These are phyloP conservation scores for Phyllostomus discolor DNA, from an alignment of 2,113 vertebrate species.

Conservation along the genomic window DNA sequence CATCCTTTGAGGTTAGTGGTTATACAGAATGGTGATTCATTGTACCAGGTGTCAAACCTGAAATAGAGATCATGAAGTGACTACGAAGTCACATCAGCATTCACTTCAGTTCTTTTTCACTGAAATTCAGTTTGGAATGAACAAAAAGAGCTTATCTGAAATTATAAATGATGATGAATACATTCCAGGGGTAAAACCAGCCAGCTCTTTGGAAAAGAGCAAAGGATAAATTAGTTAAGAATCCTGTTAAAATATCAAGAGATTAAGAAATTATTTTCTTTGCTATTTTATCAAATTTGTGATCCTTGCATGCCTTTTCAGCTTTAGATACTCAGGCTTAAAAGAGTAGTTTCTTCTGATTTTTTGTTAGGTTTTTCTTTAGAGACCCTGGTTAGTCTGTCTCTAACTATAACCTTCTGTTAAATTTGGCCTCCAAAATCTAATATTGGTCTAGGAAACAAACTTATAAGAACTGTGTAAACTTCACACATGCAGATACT, in stretches of 20 bases:
- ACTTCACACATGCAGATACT: background rate
- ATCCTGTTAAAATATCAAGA: conserved; percentile 11
- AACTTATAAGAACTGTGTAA: background rate
- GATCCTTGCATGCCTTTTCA: conserved; percentile 3
- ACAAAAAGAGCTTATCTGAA: conserved; percentile 18
- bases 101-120: background rate
- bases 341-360: conserved; percentile 8
- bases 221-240: conserved; percentile 30
- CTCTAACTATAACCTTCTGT: background rate
- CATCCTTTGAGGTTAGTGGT: background rate
- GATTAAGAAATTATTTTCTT: conserved; percentile 31
- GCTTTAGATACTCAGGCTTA: background rate
- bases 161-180: conserved; percentile 35
- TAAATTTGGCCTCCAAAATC: background rate
- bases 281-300: background rate
- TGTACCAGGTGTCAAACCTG: background rate
- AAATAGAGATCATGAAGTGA: background rate
- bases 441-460: background rate
- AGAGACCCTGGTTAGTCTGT: background rate
- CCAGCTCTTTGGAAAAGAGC: conserved; percentile 3
- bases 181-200: background rate
- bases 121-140: conserved; percentile 18
- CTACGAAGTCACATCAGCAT: background rate
- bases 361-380: background rate
- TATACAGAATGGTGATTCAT: background rate